phyloP scores from a whole-genome alignment of 2,113 vertebrate genomes.

The Willisornis vidua region DNA sequence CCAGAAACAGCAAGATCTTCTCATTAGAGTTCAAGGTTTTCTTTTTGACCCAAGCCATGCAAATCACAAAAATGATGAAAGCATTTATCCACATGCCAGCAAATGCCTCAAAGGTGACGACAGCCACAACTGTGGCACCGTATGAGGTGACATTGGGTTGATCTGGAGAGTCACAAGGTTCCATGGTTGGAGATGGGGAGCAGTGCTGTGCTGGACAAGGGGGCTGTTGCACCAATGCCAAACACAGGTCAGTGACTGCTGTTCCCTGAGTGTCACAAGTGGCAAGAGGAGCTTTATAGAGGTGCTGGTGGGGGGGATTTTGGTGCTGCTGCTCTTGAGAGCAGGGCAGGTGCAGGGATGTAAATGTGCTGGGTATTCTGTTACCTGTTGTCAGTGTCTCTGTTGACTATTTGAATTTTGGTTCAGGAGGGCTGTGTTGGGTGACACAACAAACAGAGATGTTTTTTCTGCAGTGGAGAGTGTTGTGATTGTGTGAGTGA shows the following conservation, averaged over 20 bases:
- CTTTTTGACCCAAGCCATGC: not conserved
- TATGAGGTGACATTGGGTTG: not conserved
- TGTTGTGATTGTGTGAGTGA: not conserved
- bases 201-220: not conserved
- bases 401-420: not conserved
- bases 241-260: no score
- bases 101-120: not conserved
- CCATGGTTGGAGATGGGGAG: not conserved
- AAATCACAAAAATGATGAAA: not conserved
- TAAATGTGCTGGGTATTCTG: no score
- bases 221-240: not conserved
- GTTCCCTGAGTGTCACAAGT: no score
- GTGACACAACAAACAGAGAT: not conserved
- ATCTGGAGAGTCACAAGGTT: not conserved
- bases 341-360: no score
- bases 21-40: not conserved
- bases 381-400: not conserved
- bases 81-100: not conserved
- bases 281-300: no score
- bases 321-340: no score
- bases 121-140: accelerated
- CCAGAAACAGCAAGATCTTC: conserved; percentile 19
- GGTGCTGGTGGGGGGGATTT: no score
- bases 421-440: not conserved
- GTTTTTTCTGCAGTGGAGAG: not conserved